Conservation (phyloP, 1,140 invertebrate species). For the Pseudomyrmex pallidus region DNA sequence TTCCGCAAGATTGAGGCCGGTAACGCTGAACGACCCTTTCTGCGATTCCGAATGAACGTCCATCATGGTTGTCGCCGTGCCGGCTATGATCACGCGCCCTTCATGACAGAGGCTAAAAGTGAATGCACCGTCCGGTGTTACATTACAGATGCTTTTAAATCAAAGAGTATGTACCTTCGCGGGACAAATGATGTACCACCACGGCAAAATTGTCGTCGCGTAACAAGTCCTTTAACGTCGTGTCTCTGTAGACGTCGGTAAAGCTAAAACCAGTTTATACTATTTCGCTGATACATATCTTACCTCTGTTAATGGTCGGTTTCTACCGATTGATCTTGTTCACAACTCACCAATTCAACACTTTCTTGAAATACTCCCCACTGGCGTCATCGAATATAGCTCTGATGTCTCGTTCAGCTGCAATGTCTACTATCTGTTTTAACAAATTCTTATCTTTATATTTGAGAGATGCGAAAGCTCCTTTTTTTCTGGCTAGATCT, state of each 20-base stretch:
- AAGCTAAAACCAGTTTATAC: slow-evolving; percentile 75
- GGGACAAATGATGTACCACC: slow-evolving; percentile 79
- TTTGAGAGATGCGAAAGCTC: slow-evolving; percentile 87
- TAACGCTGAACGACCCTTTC: slow-evolving; percentile 83
- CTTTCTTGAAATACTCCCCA: slow-evolving; percentile 86
- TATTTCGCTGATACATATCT: not conserved
- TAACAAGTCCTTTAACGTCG: slow-evolving; percentile 74
- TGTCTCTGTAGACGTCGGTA: slow-evolving; percentile 78
- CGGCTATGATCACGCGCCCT: slow-evolving; percentile 86
- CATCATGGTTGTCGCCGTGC: slow-evolving; percentile 83
- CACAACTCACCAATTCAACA: slow-evolving; percentile 84
- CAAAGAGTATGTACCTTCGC: slow-evolving; percentile 74
- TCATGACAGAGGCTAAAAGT: slow-evolving; percentile 82
- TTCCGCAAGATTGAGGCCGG: slow-evolving; percentile 86
- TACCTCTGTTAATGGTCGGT: slow-evolving; percentile 2
- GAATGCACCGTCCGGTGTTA: slow-evolving; percentile 32
- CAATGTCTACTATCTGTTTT: slow-evolving; percentile 86
- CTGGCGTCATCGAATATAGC: slow-evolving; percentile 87
- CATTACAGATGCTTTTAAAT: not conserved
- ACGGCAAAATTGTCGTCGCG: slow-evolving; percentile 80
- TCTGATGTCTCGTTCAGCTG: slow-evolving; percentile 86
- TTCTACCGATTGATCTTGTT: not conserved
- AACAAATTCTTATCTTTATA: slow-evolving; percentile 86
- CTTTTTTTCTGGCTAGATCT: slow-evolving; percentile 85
- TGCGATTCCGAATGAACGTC: slow-evolving; percentile 79